These are phyloP conservation scores for Ips nitidus DNA, from an alignment of 1,140 invertebrate genomes.

Conservation along the genomic window DNA sequence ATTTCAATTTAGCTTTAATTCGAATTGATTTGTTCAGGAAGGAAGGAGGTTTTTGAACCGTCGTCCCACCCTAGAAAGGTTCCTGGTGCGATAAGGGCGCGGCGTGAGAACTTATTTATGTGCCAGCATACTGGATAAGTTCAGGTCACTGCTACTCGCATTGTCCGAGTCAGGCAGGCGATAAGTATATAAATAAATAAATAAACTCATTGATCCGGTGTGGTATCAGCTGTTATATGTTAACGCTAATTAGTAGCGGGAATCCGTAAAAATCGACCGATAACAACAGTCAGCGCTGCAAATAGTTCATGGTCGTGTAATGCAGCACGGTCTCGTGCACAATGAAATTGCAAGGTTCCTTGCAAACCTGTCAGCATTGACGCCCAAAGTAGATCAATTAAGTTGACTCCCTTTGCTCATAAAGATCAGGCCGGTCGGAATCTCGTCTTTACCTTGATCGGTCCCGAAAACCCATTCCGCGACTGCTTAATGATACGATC, in stretches of 20 bases:
- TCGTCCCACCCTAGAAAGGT: neutral
- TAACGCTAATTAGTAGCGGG: neutral
- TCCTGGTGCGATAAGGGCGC: neutral
- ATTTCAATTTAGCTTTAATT: slow-evolving; percentile 32
- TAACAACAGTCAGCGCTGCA: neutral
- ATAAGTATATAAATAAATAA: neutral
- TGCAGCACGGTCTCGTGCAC: too few species aligned
- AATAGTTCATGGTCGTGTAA: neutral
- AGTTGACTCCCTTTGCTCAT: too few species aligned
- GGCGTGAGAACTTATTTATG: neutral
- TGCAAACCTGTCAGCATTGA: too few species aligned
- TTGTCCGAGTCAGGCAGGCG: neutral
- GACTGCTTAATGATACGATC: slow-evolving; percentile 23
- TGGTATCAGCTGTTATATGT: neutral
- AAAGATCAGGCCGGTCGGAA: too few species aligned
- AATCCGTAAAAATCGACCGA: neutral
- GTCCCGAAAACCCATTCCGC: neutral
- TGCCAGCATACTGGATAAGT: neutral
- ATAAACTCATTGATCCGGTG: neutral
- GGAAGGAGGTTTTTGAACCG: slow-evolving; percentile 18
- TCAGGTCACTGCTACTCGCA: neutral
- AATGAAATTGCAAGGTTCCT: too few species aligned
- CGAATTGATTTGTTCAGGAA: slow-evolving; percentile 31
- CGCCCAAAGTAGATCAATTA: too few species aligned
- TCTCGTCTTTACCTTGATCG: too few species aligned